Base-by-base conservation (phyloP, 2,113 vertebrate genomes). In the Rana temporaria region DNA sequence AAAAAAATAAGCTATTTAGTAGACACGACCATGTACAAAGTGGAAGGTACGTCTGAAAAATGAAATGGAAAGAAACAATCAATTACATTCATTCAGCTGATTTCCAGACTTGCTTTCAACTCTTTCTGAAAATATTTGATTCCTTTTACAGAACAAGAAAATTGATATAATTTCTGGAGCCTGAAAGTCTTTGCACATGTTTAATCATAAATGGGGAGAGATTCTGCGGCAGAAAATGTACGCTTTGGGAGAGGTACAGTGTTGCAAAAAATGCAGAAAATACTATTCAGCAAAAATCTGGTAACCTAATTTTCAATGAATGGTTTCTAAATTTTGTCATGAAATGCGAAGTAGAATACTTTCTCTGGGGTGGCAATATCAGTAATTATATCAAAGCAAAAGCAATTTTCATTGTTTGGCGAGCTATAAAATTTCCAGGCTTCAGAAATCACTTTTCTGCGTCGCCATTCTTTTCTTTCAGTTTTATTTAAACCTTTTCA, bases 331-430 rank as follows among this genome's bases (percentile, higher is more conserved):
- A 82, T 82, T 82, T 74, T 82, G 70, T 82, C 70, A 75, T 75
- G 66, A 74, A 67, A 82, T 82, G 63, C 80, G 75, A 82, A 82
- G 62, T 74, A 75, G 80, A 73, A 82, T 82, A 82, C 48, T 75
- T 70, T 82, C 80, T 82, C 80, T 62, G 66, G 80, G 80, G 62
- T 64, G 52, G 70, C 80, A 82, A 82, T 82, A 82, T 82, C 80
- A 56, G 80, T 82, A 82, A 82, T 82, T 82, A 82, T 82, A 82
- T 82, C 80, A 82, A 82, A 74, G 80, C 42, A 82, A 82, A 82
- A 82, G 70, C 80, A 82, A 82, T 82, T 82, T 82, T 68, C 70
- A 82, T 74, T 75, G 80, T 82, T 67, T 82, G 80, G 70, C 52
- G 72, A 75, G 80, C 80, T 82, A 82, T 82, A 62, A 74, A 70